Evolutionary conservation across 2,888 invertebrate genomes (phyloP), one percentile per base, ranked within the genome.

Genomic region (Lepidochitona cinerea): DNA sequence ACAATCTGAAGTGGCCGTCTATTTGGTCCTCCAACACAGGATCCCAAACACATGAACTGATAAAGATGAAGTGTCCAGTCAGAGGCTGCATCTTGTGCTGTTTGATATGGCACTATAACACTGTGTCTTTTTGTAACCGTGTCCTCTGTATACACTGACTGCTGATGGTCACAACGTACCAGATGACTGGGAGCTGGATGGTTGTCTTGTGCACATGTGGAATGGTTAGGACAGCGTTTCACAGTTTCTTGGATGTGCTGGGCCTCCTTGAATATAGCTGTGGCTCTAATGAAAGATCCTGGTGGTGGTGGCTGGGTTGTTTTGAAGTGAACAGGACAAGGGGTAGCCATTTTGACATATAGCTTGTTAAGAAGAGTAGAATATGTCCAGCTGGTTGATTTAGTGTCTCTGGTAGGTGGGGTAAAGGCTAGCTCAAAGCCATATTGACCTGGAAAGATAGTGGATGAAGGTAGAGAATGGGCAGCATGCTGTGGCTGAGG

Each of bases 391-490:
- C 29, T 59, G 26, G 59, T 59, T 14, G 59, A 59, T 29, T 59
- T 59, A 14, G 59, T 59, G 23, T 7, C 59, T 26, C 29, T 59
- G 23, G 18, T 29, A 4, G 59, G 59, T 26, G 59, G 59, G 4
- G 59, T 29, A 59, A 59, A 59, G 14, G 59, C 23, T 4, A 59
- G 23, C 7, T 59, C 23, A 26, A 59, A 59, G 23, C 59, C 59
- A 32, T 59, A 59, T 14, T 59, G 26, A 14, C 59, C 59, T 29
- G 59, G 59, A 26, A 29, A 59, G 29, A 29, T 18, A 32, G 59
- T 59, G 26, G 59, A 23, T 12, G 59, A 59, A 4, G 74, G 14
- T 75, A 49, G 14, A 59, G 59, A 59, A 59, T 59, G 59, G 29
- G 32, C 29, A 59, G 23, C 26, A 26, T 14, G 4, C 59, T 59